phyloP scores from a whole-genome alignment of 2,888 invertebrate species.

The Tetramorium bicarinatum region DNA sequence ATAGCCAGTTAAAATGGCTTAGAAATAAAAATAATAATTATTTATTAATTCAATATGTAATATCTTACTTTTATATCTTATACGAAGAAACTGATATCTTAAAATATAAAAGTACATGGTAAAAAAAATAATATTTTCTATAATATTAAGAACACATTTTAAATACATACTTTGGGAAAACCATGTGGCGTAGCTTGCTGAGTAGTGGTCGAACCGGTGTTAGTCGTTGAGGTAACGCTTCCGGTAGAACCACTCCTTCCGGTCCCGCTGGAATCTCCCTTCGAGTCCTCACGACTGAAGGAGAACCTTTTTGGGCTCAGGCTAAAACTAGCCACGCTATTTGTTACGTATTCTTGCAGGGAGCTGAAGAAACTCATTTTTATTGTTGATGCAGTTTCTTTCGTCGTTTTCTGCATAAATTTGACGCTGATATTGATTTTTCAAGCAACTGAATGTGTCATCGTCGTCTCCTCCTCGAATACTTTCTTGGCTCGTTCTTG shows the following conservation, averaged over 20 bases:
- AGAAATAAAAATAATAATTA: background rate
- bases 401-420: slow-evolving; percentile 13
- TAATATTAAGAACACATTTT: background rate
- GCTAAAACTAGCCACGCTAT: slow-evolving; percentile 93
- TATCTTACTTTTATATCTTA: background rate
- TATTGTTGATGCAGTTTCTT: background rate
- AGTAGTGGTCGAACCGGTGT: slow-evolving; percentile 74
- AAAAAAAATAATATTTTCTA: background rate
- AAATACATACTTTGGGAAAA: slow-evolving; percentile 80
- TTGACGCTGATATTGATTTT: background rate
- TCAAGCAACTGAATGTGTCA: slow-evolving; percentile 49
- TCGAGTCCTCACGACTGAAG: slow-evolving; percentile 90
- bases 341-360: slow-evolving; percentile 94
- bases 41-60: background rate
- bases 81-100: background rate
- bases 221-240: slow-evolving; percentile 86
- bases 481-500: slow-evolving; percentile 33
- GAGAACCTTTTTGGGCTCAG: slow-evolving; percentile 92
- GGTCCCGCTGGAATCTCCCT: slow-evolving; percentile 72
- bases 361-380: slow-evolving; percentile 95
- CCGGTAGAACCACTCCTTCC: slow-evolving; percentile 81
- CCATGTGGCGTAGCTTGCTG: slow-evolving; percentile 80
- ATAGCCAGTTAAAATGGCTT: background rate
- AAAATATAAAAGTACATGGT: background rate
- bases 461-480: slow-evolving; percentile 38